Conservation (phyloP, 2,113 vertebrate species). For the Psilopsiagon aurifrons region DNA sequence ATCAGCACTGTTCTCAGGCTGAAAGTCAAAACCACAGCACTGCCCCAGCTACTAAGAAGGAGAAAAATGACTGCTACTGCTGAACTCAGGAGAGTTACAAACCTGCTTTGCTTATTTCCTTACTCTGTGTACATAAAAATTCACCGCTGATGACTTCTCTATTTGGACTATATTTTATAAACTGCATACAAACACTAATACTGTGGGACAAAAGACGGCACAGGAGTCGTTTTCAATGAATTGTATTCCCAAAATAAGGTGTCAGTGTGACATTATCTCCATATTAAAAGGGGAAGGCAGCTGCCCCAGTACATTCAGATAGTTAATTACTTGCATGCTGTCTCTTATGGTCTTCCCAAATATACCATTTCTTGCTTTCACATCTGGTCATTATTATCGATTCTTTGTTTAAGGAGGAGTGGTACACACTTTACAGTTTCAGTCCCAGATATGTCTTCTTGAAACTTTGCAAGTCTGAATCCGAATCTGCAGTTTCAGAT, state of each 20-base stretch:
- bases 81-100: background rate
- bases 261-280: fast-evolving
- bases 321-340: background rate
- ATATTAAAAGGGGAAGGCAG: background rate
- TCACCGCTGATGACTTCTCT: background rate
- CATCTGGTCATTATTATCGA: background rate
- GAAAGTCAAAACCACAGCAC: too few species aligned
- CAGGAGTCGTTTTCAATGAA: background rate
- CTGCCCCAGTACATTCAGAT: background rate
- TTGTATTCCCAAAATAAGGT: background rate
- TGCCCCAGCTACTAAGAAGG: too few species aligned
- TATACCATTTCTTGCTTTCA: background rate
- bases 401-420: background rate
- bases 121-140: background rate
- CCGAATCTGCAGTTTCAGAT: background rate
- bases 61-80: too few species aligned
- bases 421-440: background rate
- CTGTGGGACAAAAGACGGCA: background rate
- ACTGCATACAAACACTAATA: background rate
- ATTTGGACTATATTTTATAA: background rate
- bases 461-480: background rate
- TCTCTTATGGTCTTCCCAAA: background rate
- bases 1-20: too few species aligned
- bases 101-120: background rate
- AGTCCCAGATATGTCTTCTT: background rate